Conservation (phyloP, 2,888 invertebrate species). For the Seira musarum region DNA sequence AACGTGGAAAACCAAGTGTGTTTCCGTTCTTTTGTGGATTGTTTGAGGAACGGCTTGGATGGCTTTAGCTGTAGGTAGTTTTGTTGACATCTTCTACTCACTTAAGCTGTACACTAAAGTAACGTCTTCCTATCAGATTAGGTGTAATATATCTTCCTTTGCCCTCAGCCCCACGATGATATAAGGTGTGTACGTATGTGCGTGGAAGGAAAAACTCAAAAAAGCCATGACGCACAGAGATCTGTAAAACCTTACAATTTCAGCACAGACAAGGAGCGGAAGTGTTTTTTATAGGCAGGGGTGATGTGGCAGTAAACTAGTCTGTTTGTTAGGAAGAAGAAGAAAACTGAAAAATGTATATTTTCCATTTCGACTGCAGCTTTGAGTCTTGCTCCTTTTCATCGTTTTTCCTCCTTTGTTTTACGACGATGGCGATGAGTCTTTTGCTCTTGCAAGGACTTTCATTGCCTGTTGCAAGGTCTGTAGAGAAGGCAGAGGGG, state of each 20-base stretch:
- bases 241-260: background rate
- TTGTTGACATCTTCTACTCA: background rate
- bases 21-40: conserved; percentile 53
- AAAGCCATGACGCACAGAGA: background rate
- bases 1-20: conserved; percentile 59
- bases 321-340: conserved; percentile 9
- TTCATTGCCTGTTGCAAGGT: background rate
- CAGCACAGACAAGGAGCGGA: conserved; percentile 5
- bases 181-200: too few relatives aligned
- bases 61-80: background rate
- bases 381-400: background rate
- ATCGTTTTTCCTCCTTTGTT: background rate
- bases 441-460: background rate
- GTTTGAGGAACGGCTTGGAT: conserved; percentile 1
- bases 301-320: conserved; percentile 16
- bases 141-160: background rate
- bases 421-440: too few relatives aligned
- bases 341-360: conserved; percentile 20
- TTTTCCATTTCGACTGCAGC: conserved; percentile 22
- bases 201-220: background rate
- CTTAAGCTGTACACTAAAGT: background rate
- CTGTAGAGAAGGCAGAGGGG: conserved; percentile 20
- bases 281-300: conserved; percentile 13
- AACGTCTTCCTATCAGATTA: background rate
- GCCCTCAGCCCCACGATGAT: background rate